These are phyloP conservation scores for Oncorhynchus tshawytscha DNA, from an alignment of 2,113 vertebrate genomes.

Conservation along the genomic window DNA sequence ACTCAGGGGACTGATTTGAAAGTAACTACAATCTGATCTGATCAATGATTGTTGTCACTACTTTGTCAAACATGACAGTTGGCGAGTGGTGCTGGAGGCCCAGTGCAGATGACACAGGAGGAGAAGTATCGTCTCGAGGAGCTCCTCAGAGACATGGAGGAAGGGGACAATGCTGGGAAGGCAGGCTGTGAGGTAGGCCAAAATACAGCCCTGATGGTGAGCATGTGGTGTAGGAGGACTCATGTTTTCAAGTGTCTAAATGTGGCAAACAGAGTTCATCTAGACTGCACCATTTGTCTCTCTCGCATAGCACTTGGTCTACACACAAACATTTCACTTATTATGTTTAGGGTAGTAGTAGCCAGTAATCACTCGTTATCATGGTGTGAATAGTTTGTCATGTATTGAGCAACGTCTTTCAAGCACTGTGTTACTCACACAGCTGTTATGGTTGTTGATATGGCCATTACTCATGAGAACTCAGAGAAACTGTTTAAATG, in stretches of 20 bases:
- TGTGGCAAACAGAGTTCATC: conserved; percentile 26
- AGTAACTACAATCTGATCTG: conserved; percentile 2
- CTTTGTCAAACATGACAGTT: conserved; percentile 72
- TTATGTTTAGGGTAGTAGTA: too few relatives aligned
- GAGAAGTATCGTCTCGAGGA: conserved; percentile 82
- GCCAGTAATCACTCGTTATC: too few relatives aligned
- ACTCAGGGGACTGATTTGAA: conserved; percentile 5
- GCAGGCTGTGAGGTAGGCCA: conserved; percentile 56
- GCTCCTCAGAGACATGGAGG: conserved; percentile 78
- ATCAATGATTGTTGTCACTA: conserved; percentile 20
- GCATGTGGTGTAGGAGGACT: conserved; percentile 38
- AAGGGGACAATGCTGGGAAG: conserved; percentile 66
- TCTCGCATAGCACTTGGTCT: neutral
- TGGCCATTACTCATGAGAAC: too few relatives aligned
- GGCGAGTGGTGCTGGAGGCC: conserved; percentile 73
- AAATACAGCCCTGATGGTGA: conserved; percentile 50
- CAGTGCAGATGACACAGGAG: conserved; percentile 74
- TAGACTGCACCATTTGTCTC: neutral
- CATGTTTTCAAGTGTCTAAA: conserved; percentile 34
- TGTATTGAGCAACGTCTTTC: too few relatives aligned
- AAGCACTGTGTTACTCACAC: too few relatives aligned
- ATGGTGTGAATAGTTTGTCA: too few relatives aligned
- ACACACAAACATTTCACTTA: too few relatives aligned
- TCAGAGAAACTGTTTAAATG: too few relatives aligned
- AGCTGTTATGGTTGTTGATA: too few relatives aligned